Conservation (phyloP, 1,140 invertebrate species). For the Chelonus insularis region DNA sequence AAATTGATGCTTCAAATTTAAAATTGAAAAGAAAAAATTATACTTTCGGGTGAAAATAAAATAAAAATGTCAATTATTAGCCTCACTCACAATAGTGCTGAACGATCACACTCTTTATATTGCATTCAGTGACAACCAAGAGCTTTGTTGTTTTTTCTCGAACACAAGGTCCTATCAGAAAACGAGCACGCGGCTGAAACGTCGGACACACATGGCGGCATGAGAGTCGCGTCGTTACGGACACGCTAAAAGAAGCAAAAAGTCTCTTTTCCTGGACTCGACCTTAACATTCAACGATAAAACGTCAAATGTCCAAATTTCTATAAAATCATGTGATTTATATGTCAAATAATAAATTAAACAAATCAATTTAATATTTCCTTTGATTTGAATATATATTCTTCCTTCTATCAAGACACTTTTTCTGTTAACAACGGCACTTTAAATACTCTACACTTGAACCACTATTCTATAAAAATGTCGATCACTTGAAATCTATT, state of each 20-base stretch:
- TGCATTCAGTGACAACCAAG: slow-evolving; percentile 7
- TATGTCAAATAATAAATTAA: neutral
- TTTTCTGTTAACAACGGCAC: neutral
- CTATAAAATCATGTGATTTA: too few relatives aligned
- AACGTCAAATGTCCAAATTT: neutral
- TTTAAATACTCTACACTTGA: neutral
- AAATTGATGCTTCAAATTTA: too few relatives aligned
- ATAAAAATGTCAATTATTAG: neutral
- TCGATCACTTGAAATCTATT: slow-evolving; percentile 2
- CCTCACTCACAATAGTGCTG: neutral
- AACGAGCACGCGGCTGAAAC: slow-evolving; percentile 23
- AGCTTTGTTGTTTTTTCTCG: slow-evolving; percentile 3
- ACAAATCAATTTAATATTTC: neutral
- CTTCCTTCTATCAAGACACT: neutral
- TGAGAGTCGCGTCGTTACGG: slow-evolving; percentile 16
- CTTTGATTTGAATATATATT: neutral
- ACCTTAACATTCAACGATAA: neutral
- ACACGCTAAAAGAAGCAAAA: neutral
- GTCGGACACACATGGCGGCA: slow-evolving; percentile 26
- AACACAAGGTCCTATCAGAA: slow-evolving; percentile 13
- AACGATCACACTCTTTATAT: neutral
- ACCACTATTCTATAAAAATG: neutral
- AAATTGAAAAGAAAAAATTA: too few relatives aligned
- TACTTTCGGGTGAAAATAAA: too few relatives aligned
- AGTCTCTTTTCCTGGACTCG: too few relatives aligned